phyloP scores from a whole-genome alignment of 2,113 vertebrate genomes.

The Equus przewalskii region DNA sequence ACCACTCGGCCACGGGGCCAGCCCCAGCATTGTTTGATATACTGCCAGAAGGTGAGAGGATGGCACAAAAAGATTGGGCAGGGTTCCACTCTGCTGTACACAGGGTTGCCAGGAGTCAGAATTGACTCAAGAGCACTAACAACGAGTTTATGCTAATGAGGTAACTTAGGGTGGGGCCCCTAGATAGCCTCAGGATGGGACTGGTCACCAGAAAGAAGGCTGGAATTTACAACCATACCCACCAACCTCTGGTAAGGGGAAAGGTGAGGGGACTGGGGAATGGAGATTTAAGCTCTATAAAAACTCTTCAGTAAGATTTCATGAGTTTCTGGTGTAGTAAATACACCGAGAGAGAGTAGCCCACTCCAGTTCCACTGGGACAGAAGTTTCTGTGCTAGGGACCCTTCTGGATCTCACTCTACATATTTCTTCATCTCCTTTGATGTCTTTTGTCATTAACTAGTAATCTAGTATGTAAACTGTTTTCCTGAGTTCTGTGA shows the following conservation, averaged over 20 bases:
- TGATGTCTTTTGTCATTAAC: not conserved
- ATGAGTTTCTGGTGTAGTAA: not conserved
- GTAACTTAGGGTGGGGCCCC: not conserved
- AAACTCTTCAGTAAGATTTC: too few species aligned
- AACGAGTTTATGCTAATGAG: too few species aligned
- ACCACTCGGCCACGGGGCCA: too few species aligned
- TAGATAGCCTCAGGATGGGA: not conserved
- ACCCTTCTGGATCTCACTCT: not conserved
- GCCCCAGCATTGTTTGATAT: too few species aligned
- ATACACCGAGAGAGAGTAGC: not conserved
- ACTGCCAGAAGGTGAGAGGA: too few species aligned
- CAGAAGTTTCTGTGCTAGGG: not conserved
- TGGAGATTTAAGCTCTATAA: not conserved
- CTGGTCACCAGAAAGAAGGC: not conserved
- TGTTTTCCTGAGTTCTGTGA: not conserved
- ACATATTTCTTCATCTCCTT: not conserved
- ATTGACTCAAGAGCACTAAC: too few species aligned
- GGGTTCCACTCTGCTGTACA: too few species aligned
- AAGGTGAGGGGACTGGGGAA: too few species aligned
- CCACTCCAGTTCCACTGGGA: not conserved
- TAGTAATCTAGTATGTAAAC: not conserved
- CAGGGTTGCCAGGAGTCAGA: too few species aligned
- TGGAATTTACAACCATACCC: not conserved
- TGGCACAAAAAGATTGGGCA: too few species aligned
- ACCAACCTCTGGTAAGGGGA: not conserved